A percentile compares a stretch with the other conserved stretches of the same genome.
Evolutionary conservation across 2,113 vertebrate species (phyloP).

Genomic region (Otolemur garnettii): DNA sequence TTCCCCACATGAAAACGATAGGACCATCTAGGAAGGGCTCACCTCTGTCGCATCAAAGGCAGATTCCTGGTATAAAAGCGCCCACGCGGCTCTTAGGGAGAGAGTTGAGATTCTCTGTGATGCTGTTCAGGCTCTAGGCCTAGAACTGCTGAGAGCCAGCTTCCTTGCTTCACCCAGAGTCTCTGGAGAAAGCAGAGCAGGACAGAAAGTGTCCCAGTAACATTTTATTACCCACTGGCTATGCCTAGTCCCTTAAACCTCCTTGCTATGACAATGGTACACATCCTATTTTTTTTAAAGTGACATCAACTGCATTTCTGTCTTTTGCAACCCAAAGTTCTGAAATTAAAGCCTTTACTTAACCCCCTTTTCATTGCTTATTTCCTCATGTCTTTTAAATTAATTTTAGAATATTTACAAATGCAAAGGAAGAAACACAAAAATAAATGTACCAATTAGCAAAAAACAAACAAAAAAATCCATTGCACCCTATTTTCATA

Average conservation of each 20-base stretch:
- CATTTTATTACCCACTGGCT: not conserved
- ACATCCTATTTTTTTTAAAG: not conserved
- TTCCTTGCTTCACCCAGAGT: not conserved
- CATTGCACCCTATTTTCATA: not conserved
- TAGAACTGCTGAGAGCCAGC: not conserved
- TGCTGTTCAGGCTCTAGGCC: not conserved
- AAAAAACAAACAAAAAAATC: not conserved
- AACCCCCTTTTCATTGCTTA: not conserved
- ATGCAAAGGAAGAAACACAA: not conserved
- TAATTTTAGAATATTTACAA: constrained; percentile 17
- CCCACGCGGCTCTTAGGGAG: not conserved
- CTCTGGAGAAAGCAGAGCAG: not conserved
- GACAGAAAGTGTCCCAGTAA: not conserved
- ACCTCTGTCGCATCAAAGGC: not conserved
- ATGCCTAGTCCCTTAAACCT: not conserved
- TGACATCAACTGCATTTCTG: not conserved
- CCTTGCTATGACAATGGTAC: not conserved
- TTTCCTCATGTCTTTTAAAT: not conserved
- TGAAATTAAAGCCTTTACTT: not conserved
- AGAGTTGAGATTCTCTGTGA: not conserved
- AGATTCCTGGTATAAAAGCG: not conserved
- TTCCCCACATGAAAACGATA: not conserved
- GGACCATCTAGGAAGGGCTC: not conserved
- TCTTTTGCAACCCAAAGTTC: not conserved
- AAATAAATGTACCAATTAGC: not conserved